Conservation (phyloP, 2,797 vertebrate species). For the Notolepis coatsorum region DNA sequence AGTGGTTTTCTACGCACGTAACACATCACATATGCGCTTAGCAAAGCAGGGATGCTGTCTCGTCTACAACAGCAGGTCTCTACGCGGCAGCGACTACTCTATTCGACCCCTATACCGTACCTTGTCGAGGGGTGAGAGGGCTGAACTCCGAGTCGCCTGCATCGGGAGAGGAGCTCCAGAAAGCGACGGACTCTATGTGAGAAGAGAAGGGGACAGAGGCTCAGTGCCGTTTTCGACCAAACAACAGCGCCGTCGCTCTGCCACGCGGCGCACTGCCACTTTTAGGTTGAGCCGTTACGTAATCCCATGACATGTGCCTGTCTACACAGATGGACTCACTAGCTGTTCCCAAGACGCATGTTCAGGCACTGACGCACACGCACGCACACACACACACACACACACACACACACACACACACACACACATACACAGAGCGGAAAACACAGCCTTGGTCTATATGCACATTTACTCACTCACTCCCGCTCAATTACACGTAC, state of each 20-base stretch:
- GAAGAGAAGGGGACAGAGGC: conserved; percentile 11
- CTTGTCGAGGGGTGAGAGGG: conserved; percentile 33
- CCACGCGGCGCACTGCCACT: conserved; percentile 35
- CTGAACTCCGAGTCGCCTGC: conserved; percentile 46
- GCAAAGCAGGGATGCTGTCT: no score
- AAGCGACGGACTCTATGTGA: conserved; percentile 36
- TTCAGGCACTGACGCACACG: no score
- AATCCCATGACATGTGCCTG: conserved; percentile 63
- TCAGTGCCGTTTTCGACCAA: conserved; percentile 36
- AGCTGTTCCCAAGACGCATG: no score
- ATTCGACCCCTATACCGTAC: not conserved
- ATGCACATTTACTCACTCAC: not conserved
- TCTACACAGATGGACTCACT: conserved; percentile 64
- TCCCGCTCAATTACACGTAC: not conserved
- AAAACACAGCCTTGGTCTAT: not conserved
- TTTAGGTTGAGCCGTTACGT: conserved; percentile 63
- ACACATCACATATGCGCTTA: no score
- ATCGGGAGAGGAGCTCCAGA: conserved; percentile 23
- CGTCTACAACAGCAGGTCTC: not conserved
- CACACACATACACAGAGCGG: not conserved
- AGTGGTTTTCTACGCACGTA: no score
- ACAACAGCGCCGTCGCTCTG: conserved; percentile 49
- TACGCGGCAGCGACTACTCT: not conserved
- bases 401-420: no score
- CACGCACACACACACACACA: no score